Evolutionary conservation across 2,888 invertebrate species (phyloP).

Genomic region (Apocheima hispidaria): DNA sequence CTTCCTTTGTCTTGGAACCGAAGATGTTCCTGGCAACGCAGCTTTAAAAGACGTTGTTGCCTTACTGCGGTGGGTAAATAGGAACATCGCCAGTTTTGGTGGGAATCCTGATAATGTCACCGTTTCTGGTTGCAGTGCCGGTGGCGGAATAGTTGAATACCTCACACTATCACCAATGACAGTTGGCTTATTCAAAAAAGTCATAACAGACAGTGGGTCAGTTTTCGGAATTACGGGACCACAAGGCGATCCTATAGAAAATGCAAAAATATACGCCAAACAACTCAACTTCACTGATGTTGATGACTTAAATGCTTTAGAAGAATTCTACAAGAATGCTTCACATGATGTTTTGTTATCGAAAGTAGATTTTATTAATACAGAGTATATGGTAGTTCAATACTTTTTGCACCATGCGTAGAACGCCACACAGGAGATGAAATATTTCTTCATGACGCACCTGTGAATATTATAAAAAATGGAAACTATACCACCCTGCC

Average conservation of each 20-base stretch:
- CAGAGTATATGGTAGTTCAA: constrained; percentile 33
- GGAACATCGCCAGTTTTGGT: no score
- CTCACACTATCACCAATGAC: constrained; percentile 55
- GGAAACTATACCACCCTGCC: constrained; percentile 59
- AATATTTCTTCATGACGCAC: constrained; percentile 55
- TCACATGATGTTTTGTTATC: constrained; percentile 30
- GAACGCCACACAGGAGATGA: constrained; percentile 38
- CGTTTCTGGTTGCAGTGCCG: constrained; percentile 62
- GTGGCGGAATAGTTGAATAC: constrained; percentile 56
- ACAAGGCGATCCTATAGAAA: no score
- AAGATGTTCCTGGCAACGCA: constrained; percentile 57
- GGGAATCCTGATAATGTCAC: no score
- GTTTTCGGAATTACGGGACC: no score
- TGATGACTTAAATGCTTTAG: constrained; percentile 15
- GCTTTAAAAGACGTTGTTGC: constrained; percentile 58
- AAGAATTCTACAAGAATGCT: constrained; percentile 47
- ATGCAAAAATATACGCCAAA: constrained; percentile 5
- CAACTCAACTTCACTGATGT: constrained; percentile 9
- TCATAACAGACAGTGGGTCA: constrained; percentile 59
- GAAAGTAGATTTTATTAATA: not conserved
- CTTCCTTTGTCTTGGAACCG: constrained; percentile 58
- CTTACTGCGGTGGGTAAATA: constrained; percentile 51
- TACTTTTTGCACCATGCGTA: constrained; percentile 49
- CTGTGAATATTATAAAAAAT: constrained; percentile 54
- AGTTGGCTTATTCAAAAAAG: constrained; percentile 59